Conservation (phyloP, 1,140 invertebrate species). For the Drosophila erecta region DNA sequence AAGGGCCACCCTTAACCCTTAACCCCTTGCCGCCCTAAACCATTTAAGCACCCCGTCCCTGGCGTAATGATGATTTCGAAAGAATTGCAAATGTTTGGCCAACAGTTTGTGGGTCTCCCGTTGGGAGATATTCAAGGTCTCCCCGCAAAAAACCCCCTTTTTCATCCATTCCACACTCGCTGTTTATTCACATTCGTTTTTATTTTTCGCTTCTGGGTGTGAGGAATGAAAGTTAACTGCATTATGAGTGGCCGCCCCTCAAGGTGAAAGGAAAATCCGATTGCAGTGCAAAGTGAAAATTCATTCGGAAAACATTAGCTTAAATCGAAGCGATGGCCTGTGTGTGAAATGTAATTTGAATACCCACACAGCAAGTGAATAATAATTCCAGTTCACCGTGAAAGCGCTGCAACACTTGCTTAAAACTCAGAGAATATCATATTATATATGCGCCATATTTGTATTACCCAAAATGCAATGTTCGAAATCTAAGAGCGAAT, state of each 20-base stretch:
- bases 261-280: slow-evolving; percentile 38
- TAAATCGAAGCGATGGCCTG: slow-evolving; percentile 17
- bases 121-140: slow-evolving; percentile 33
- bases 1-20: not conserved
- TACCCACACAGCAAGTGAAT: slow-evolving; percentile 12
- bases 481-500: not conserved
- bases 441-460: not conserved
- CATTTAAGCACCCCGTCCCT: slow-evolving; percentile 9
- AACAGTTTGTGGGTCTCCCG: slow-evolving; percentile 35
- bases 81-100: slow-evolving; percentile 59
- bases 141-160: no score
- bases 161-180: not conserved
- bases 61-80: slow-evolving; percentile 61
- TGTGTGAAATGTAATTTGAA: slow-evolving; percentile 11
- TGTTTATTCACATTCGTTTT: slow-evolving; percentile 6
- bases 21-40: not conserved
- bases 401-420: not conserved
- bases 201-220: not conserved
- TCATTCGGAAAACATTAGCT: slow-evolving; percentile 40
- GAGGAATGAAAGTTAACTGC: slow-evolving; percentile 12
- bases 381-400: slow-evolving; percentile 7
- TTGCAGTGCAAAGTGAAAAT: slow-evolving; percentile 38
- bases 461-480: not conserved
- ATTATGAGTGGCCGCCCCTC: slow-evolving; percentile 25
- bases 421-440: not conserved